Evolutionary conservation across 2,888 invertebrate genomes (phyloP), one percentile per base, ranked within the genome.

Genomic region (Phortica magna): DNA sequence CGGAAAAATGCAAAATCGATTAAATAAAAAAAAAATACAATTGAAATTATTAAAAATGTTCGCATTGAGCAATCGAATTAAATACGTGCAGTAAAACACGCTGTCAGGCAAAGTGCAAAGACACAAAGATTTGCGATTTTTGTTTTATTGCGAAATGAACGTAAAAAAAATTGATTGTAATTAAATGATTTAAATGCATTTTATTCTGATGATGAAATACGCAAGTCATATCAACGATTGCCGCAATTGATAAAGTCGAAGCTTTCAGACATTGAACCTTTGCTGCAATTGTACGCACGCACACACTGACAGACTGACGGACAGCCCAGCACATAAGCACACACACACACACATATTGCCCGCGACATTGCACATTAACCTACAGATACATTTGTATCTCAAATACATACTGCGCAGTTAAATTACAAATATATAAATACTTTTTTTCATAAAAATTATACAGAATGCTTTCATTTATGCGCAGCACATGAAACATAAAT

Each of bases 171-270:
- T 7, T 55, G 17, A n/a, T n/a, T 5, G 55, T 55, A 55, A 19
- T n/a, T 59, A 17, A 22, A 5, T 61, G 19, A 61, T 7, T 61
- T 61, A 61, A 61, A 61, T 61, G 9, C 7, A 22, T 22, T 61
- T 61, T 22, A 61, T 55, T 55, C 17, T 0, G 14, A 55, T 55
- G 17, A n/a, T 10, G 14, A 55, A 55, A 59, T 59, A 59, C 22
- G 61, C 61, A 61, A 61, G 61, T 22, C 61, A 68, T 68, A 68
- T 19, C 22, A 43, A 68, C 48, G 68, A 68, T 68, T 68, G 43
- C 12, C 19, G 14, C 43, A 43, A 43, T 19, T 68, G 19, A 43
- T 17, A 68, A 68, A 68, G 39, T 14, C 59, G 7, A 6, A 14
- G 5, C 17, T 17, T 17, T 41, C 42, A 68, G 43, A 41, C 68